A percentile compares a stretch with the other conserved stretches of the same genome.
phyloP scores from a whole-genome alignment of 2,888 invertebrate genomes.

The Hypselothyrea guttata region DNA sequence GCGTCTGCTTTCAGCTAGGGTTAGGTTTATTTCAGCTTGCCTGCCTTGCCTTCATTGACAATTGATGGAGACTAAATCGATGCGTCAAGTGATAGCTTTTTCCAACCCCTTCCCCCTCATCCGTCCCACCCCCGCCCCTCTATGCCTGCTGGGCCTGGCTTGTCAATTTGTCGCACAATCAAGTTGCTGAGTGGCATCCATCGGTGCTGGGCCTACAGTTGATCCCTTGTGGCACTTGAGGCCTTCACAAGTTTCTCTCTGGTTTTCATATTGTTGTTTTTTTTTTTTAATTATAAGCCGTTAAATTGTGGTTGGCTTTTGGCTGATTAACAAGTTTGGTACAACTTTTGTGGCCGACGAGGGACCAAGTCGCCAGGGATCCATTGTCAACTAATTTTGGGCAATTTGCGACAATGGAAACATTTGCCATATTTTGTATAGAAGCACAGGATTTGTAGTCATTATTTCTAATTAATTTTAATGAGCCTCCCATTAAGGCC shows the following conservation, averaged over 20 bases:
- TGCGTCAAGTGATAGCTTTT: conserved; percentile 33
- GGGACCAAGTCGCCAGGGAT: conserved; percentile 5
- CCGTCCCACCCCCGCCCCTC: background rate
- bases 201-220: conserved; percentile 2
- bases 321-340: conserved; percentile 49
- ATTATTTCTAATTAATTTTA: conserved; percentile 65
- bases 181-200: conserved; percentile 30
- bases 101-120: background rate
- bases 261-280: too few relatives aligned
- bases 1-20: background rate
- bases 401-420: conserved; percentile 31
- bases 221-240: conserved; percentile 27
- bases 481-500: conserved; percentile 28
- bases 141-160: background rate
- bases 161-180: conserved; percentile 44
- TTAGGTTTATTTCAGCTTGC: background rate
- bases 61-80: conserved; percentile 48
- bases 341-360: conserved; percentile 10
- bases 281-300: conserved; percentile 27
- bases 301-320: conserved; percentile 34
- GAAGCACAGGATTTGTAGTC: conserved; percentile 25
- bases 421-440: background rate
- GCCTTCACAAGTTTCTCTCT: conserved; percentile 4
- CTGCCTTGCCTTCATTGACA: conserved; percentile 9
- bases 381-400: conserved; percentile 26